Evolutionary conservation across 2,113 vertebrate genomes (phyloP).

Genomic region (Cacatua alba): DNA sequence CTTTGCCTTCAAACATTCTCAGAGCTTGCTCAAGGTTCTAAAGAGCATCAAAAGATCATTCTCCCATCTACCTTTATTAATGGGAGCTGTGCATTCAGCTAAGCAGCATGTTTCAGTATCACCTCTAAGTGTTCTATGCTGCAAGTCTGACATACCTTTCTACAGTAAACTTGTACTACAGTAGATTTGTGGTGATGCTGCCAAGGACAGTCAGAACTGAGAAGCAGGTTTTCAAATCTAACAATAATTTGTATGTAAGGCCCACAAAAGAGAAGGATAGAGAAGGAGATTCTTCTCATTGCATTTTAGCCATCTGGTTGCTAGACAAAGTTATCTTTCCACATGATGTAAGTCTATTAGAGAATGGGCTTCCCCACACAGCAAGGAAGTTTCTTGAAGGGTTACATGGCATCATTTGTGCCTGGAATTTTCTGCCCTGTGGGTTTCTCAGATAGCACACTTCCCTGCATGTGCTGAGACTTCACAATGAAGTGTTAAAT

Average conservation of each 20-base stretch:
- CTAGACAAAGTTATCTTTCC: neutral
- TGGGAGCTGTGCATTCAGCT: neutral
- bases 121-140: neutral
- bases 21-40: neutral
- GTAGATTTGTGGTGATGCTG: neutral
- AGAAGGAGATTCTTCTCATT: neutral
- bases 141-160: neutral
- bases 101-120: neutral
- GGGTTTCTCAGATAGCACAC: neutral
- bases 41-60: neutral
- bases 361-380: neutral
- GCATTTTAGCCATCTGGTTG: neutral
- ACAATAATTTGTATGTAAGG: neutral
- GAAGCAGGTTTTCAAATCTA: neutral
- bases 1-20: neutral
- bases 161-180: neutral
- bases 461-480: neutral
- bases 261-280: neutral
- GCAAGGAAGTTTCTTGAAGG: neutral
- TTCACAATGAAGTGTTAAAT: neutral
- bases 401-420: neutral
- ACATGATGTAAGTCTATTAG: neutral
- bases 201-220: neutral
- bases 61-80: neutral
- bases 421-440: neutral